These are phyloP conservation scores for Rhynchonycteris naso DNA, from an alignment of 2,797 vertebrate genomes.

Conservation along the genomic window DNA sequence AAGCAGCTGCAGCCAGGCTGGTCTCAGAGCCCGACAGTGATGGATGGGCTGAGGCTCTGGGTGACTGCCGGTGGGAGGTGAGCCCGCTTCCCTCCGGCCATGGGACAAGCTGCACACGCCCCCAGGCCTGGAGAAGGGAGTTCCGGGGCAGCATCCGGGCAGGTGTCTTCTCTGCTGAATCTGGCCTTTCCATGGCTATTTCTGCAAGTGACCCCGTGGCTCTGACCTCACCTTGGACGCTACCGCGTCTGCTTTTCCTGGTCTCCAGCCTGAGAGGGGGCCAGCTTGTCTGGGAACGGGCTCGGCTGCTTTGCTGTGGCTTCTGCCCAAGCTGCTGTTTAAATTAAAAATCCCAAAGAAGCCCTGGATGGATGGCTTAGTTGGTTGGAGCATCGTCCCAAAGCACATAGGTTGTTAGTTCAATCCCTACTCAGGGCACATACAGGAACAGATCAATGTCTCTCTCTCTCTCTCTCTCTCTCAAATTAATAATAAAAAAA, in stretches of 20 bases:
- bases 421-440: too few species aligned
- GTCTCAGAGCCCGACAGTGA: constrained; percentile 2
- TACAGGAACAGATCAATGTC: too few species aligned
- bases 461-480: too few species aligned
- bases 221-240: neutral
- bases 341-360: neutral
- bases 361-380: too few species aligned
- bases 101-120: accelerated
- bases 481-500: too few species aligned
- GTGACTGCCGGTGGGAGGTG: neutral
- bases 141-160: neutral
- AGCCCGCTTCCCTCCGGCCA: neutral
- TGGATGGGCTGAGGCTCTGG: neutral
- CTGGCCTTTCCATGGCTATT: neutral
- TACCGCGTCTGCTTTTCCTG: too few species aligned
- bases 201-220: neutral
- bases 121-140: neutral
- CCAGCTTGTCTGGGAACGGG: accelerated
- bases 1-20: neutral
- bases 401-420: too few species aligned
- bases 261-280: accelerated
- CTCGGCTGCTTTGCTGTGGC: accelerated
- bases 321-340: too few species aligned
- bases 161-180: neutral
- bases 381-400: too few species aligned